These are phyloP conservation scores for Chaetodon trifascialis DNA, from an alignment of 2,113 vertebrate genomes.

Conservation along the genomic window DNA sequence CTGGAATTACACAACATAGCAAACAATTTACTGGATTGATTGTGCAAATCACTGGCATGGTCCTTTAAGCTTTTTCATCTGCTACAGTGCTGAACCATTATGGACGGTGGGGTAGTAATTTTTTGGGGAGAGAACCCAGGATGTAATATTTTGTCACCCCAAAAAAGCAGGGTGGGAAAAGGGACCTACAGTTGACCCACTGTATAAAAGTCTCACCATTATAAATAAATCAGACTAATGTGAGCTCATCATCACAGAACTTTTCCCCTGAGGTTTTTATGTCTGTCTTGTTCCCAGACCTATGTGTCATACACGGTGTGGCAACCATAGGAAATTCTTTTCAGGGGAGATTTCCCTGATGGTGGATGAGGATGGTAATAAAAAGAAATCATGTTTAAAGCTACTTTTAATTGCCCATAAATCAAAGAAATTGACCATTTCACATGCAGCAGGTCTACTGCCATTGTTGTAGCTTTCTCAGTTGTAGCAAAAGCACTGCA, in stretches of 20 bases:
- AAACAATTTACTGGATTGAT: neutral
- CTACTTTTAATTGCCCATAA: conserved; percentile 54
- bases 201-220: neutral
- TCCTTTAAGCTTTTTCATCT: neutral
- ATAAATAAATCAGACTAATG: conserved; percentile 24
- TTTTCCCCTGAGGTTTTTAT: neutral
- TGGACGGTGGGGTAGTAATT: neutral
- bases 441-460: conserved; percentile 16
- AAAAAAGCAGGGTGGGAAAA: neutral
- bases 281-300: neutral
- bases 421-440: conserved; percentile 36
- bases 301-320: conserved; percentile 4
- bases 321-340: conserved; percentile 3
- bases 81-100: neutral
- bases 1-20: no score
- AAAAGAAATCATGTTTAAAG: conserved; percentile 61
- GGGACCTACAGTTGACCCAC: neutral
- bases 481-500: conserved; percentile 29
- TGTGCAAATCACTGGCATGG: neutral
- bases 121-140: neutral
- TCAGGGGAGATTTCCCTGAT: conserved; percentile 44
- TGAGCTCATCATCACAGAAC: neutral
- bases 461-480: conserved; percentile 39
- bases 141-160: neutral
- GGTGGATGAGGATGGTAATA: conserved; percentile 3